A percentile compares a stretch with the other conserved stretches of the same genome.
These are phyloP conservation scores for Noctua janthina DNA, from an alignment of 2,888 invertebrate species.

Conservation along the genomic window DNA sequence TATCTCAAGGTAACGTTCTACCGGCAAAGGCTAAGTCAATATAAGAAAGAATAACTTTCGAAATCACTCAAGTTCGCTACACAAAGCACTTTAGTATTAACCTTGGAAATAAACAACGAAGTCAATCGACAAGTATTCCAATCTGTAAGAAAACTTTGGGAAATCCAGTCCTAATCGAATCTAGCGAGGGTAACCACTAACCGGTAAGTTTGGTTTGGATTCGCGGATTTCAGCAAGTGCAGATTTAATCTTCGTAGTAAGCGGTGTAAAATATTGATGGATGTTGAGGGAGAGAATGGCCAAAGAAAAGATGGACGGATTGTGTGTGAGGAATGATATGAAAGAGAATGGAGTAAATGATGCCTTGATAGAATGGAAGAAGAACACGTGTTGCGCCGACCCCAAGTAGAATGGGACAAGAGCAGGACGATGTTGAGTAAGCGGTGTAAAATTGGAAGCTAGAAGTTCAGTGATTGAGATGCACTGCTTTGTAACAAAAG, in stretches of 20 bases:
- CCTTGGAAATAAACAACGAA: neutral
- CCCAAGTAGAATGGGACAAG: too few species aligned
- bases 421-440: constrained; percentile 20
- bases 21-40: neutral
- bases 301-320: too few species aligned
- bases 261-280: neutral
- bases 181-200: constrained; percentile 58
- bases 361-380: too few species aligned
- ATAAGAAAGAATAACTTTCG: neutral
- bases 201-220: constrained; percentile 62
- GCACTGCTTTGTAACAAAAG: neutral
- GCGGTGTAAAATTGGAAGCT: neutral
- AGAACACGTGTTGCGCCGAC: too few species aligned
- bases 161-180: constrained; percentile 57
- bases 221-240: constrained; percentile 66
- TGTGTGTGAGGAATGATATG: too few species aligned
- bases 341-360: too few species aligned
- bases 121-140: neutral
- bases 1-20: neutral
- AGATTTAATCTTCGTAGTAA: constrained; percentile 68
- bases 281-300: too few species aligned
- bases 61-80: neutral
- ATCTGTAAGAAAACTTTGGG: constrained; percentile 60
- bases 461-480: neutral
- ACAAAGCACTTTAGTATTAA: constrained; percentile 2